Evolutionary conservation across 2,797 vertebrate species (phyloP).

Genomic region (Pipistrellus pipistrellus): DNA sequence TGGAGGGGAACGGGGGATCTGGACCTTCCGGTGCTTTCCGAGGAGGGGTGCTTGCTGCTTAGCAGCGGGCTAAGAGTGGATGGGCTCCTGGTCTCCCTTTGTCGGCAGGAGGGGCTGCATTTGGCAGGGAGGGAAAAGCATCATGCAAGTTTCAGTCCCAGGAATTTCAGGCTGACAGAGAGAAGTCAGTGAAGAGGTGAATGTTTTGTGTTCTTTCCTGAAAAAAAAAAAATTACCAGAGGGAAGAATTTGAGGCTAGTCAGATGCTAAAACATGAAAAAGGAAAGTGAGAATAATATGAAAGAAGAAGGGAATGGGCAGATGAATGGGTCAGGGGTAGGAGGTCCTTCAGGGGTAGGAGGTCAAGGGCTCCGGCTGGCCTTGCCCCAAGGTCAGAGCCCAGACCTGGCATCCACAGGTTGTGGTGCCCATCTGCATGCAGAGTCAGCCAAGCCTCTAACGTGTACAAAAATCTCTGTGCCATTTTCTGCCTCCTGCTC

Average conservation of each 20-base stretch:
- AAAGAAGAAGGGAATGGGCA: background rate
- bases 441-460: background rate
- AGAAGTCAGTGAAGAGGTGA: background rate
- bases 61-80: background rate
- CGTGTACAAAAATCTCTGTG: background rate
- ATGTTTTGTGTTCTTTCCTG: background rate
- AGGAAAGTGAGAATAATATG: background rate
- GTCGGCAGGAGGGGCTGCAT: background rate
- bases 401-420: background rate
- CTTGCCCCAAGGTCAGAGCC: background rate
- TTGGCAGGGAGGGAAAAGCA: background rate
- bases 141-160: background rate
- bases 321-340: background rate
- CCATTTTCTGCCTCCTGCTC: background rate
- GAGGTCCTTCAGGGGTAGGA: background rate
- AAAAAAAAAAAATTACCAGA: slow-evolving; percentile 1
- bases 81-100: background rate
- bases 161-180: background rate
- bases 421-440: background rate
- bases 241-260: background rate
- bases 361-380: background rate
- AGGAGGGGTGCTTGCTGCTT: slow-evolving; percentile 81
- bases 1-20: slow-evolving; percentile 65
- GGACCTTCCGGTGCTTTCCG: slow-evolving; percentile 81
- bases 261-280: background rate